phyloP scores from a whole-genome alignment of 2,888 invertebrate genomes.

The Lithosia quadra region DNA sequence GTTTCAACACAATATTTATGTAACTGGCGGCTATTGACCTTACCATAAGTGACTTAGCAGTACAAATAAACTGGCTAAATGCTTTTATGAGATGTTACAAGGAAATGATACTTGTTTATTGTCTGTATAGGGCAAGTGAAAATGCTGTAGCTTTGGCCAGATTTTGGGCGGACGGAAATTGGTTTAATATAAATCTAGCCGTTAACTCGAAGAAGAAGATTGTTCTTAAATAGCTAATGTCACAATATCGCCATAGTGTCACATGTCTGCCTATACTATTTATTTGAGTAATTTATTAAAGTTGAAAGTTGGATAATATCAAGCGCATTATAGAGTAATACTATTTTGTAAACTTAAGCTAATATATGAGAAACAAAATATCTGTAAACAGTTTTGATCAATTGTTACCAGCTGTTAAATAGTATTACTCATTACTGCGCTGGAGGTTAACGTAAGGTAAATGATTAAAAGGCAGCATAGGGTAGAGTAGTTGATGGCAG shows the following conservation, averaged over 20 bases:
- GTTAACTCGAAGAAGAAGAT: too few species aligned
- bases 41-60: background rate
- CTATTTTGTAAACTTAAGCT: constrained; percentile 5
- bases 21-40: background rate
- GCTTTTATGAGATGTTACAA: background rate
- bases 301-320: constrained; percentile 39
- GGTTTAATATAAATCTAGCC: too few species aligned
- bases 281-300: constrained; percentile 49
- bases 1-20: constrained; percentile 11
- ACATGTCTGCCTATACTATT: constrained; percentile 46
- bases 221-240: constrained; percentile 15
- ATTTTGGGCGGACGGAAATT: too few species aligned
- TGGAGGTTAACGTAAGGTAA: constrained; percentile 37
- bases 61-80: background rate
- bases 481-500: constrained; percentile 56
- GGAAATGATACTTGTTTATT: constrained; percentile 19
- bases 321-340: constrained; percentile 24
- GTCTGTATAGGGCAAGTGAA: too few species aligned
- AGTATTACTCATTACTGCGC: constrained; percentile 26
- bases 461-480: constrained; percentile 48
- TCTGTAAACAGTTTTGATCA: background rate
- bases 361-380: background rate
- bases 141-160: too few species aligned
- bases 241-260: constrained; percentile 19
- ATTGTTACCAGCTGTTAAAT: background rate